Evolutionary conservation across 2,888 invertebrate genomes (phyloP), one percentile per base, ranked within the genome.

Genomic region (Hirtodrosophila trivittata): DNA sequence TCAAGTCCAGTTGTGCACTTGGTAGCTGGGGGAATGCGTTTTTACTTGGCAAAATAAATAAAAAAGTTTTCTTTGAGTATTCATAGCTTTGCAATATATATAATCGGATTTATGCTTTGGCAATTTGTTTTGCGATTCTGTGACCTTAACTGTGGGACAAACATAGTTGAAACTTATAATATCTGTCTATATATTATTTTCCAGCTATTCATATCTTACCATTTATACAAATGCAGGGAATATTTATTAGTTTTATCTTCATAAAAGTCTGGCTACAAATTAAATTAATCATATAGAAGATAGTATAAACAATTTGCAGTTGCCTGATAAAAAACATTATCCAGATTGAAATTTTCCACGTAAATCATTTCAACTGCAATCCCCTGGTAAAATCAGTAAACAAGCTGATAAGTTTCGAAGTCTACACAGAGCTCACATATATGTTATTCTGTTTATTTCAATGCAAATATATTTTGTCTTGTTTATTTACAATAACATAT

Each of bases 331-430:
- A n/a, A 21, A 21, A 28, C 28, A 28, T 9, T 28, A 43, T 30
- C 10, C 32, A 25, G 54, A 43, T 62, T 47, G 28, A 28, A 39
- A 35, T 33, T 10, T 41, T 21, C 9, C 8, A 8, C n/a, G 10
- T 9, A 38, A 12, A 7, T 13, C 10, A 3, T 21, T 46, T 6
- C 50, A 41, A 13, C 3, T 25, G 35, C 5, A 10, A 2, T 7
- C 6, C 33, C 18, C 18, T 5, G 16, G 35, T 37, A 52, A 16
- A 47, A 52, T 52, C 21, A 62, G 28, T 51, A 51, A 69, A 56
- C 32, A 56, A 49, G 43, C 73, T 73, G 69, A 69, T 69, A 69
- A 69, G 73, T 43, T 10, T 25, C n/a, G 10, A 33, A 62, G 37
- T 43, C 42, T 37, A 60, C 28, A 35, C 50, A 67, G 67, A 35